Evolutionary conservation across 2,797 vertebrate genomes (phyloP), one percentile per base, ranked within the genome.

Genomic region (Coendou prehensilis): DNA sequence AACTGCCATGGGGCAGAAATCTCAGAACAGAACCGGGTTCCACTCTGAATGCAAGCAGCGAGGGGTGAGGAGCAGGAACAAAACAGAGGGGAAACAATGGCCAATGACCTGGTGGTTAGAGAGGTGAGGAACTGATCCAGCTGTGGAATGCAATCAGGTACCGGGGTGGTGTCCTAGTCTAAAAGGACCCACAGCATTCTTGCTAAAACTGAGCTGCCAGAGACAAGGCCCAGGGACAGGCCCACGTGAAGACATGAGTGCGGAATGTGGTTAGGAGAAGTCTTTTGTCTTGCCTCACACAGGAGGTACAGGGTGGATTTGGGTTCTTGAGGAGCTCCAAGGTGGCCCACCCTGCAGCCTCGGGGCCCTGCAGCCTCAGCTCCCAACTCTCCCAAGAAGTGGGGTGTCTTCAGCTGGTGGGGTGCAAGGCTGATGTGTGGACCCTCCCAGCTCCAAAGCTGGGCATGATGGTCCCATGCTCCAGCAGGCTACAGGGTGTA

Each of bases 351-450:
- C 23, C 6, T 8, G 15, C 28, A 84, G 59, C 26, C n/a, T 37
- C 2, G 8, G 54, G 23, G 20, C 22, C 30, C 23, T 23, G 33
- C 33, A 9, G 28, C n/a, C 67, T 47, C 50, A 56, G 47, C 78
- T 84, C 78, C 52, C 10, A 0, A 0, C 5, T 75, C 47, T 45
- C 56, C 52, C 47, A 45, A 30, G 23, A 79, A 79, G 50, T 1
- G 11, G 69, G 5, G 14, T 20, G 2, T 1, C 37, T n/a, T 33
- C 22, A 0, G 33, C 54, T 11, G 0, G 17, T 13, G 28, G 9
- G 6, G 2, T 13, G 17, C 4, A 7, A 15, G 28, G 5, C 9
- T 18, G 0, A 1, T 6, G 0, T 8, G 5, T 1, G 28, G 7
- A 67, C 41, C 45, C n/a, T 87, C 52, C 59, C 7, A 11, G 0